Evolutionary conservation across 2,113 vertebrate genomes (phyloP).

Genomic region (Erinaceus europaeus): DNA sequence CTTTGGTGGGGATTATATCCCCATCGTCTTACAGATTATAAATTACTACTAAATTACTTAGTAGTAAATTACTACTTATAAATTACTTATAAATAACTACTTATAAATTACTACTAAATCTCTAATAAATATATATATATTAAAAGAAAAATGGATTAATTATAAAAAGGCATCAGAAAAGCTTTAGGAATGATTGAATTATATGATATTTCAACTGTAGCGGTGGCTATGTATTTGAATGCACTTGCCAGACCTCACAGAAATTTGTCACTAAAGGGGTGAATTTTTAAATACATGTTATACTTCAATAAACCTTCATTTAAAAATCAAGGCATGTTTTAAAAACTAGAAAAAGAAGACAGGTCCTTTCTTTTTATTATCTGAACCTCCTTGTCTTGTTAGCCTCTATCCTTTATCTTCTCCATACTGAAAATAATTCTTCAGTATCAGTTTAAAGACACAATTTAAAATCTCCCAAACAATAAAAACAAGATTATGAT

Average conservation of each 20-base stretch:
- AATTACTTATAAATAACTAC: no score
- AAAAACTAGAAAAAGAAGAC: neutral
- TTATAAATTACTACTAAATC: no score
- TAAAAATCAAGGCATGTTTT: neutral
- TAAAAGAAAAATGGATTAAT: neutral
- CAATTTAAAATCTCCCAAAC: neutral
- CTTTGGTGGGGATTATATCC: no score
- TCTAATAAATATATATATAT: no score
- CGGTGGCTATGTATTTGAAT: neutral
- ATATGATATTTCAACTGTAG: no score
- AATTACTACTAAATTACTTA: no score
- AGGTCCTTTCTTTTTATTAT: neutral
- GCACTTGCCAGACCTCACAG: neutral
- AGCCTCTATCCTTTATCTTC: neutral
- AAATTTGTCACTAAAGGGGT: neutral
- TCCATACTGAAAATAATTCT: slow-evolving; percentile 10
- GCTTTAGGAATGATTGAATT: neutral
- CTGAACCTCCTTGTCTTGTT: neutral
- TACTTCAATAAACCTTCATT: neutral
- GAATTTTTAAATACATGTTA: neutral
- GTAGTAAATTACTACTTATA: no score
- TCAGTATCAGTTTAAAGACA: neutral
- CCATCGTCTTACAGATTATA: no score
- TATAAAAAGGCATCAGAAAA: neutral
- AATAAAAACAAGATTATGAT: neutral